These are phyloP conservation scores for Isoperla grammatica DNA, from an alignment of 2,888 invertebrate genomes.

Conservation along the genomic window DNA sequence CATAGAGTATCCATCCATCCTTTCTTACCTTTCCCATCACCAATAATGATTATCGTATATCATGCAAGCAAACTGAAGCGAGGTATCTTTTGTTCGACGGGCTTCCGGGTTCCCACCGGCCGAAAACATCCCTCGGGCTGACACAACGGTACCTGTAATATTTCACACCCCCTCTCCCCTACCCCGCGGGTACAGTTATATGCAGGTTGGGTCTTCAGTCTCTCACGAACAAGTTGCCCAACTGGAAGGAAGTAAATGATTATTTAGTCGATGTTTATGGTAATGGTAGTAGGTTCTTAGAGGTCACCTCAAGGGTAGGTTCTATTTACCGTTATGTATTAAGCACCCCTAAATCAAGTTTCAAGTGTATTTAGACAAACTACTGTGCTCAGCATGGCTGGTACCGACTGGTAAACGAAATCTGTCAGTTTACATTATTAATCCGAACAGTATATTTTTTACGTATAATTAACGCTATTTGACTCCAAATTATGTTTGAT, in stretches of 20 bases:
- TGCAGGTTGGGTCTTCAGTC: not conserved
- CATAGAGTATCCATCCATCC: not conserved
- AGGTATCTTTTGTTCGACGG: not conserved
- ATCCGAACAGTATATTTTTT: no score
- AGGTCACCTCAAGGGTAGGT: not conserved
- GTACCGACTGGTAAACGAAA: not conserved
- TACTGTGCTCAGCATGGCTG: not conserved
- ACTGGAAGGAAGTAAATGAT: not conserved
- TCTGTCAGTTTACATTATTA: no score
- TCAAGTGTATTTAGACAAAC: not conserved
- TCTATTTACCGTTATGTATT: constrained; percentile 2
- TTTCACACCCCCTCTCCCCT: constrained; percentile 10
- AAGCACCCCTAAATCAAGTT: not conserved
- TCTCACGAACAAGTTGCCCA: not conserved
- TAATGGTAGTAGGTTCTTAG: not conserved
- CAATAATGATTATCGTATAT: not conserved
- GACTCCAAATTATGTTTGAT: no score
- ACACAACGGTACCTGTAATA: constrained; percentile 12
- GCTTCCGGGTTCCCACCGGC: constrained; percentile 15
- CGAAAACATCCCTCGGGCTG: not conserved
- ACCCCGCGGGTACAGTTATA: constrained; percentile 5
- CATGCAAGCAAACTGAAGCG: not conserved
- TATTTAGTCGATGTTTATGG: not conserved
- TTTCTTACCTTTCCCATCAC: not conserved
- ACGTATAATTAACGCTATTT: no score